Conservation (phyloP, 92 coral and sea anemone genomes). For the Umimayanthus kanabou region DNA sequence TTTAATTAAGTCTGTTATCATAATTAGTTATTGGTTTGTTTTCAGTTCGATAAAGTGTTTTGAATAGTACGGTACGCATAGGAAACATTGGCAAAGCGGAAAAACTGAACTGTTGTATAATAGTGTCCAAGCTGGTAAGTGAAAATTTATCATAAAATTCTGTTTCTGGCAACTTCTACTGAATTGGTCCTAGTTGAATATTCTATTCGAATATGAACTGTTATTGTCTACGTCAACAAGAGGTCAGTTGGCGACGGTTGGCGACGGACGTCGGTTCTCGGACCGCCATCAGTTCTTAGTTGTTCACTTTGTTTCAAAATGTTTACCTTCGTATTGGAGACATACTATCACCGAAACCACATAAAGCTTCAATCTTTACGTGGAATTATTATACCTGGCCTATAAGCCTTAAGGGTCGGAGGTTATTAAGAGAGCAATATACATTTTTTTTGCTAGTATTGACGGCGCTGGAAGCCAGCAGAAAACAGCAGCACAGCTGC, state of each 20-base stretch:
- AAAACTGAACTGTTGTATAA: neutral
- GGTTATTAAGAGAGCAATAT: neutral
- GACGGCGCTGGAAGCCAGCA: neutral
- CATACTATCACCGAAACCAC: neutral
- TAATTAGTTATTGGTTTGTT: neutral
- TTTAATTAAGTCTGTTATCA: slow-evolving; percentile 1
- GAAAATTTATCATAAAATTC: neutral
- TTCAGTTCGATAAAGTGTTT: neutral
- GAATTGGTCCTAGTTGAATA: neutral
- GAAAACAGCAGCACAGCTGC: neutral
- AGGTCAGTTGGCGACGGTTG: neutral
- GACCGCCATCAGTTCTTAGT: neutral
- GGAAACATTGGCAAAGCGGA: neutral
- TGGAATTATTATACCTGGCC: neutral
- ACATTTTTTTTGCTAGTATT: neutral
- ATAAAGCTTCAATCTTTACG: neutral
- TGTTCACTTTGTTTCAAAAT: neutral
- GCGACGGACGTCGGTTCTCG: neutral
- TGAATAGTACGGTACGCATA: neutral
- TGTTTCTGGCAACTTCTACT: neutral
- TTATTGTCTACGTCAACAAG: neutral
- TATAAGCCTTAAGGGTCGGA: neutral
- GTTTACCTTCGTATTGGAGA: neutral
- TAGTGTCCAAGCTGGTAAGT: neutral
- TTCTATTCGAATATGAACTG: neutral